Conservation (phyloP, 2,113 vertebrate genomes). For the Rattus rattus region DNA sequence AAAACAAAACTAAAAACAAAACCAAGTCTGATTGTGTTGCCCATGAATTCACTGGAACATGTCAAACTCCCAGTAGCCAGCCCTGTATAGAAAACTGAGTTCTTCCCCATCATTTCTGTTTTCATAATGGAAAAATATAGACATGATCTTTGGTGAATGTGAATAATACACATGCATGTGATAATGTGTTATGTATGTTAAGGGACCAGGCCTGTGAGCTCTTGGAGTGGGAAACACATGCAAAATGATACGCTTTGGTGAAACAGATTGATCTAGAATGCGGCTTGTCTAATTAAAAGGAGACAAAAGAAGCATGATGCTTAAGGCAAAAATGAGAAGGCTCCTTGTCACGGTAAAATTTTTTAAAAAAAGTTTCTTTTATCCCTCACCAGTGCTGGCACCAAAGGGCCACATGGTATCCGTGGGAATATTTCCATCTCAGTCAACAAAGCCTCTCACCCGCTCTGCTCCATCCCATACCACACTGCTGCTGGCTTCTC, state of each 20-base stretch:
- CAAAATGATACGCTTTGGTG: not conserved
- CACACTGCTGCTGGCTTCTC: no score
- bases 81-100: not conserved
- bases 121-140: not conserved
- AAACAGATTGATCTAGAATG: not conserved
- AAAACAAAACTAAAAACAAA: not conserved
- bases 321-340: not conserved
- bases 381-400: no score
- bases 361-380: no score
- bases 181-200: not conserved
- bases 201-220: not conserved
- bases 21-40: not conserved
- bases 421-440: no score
- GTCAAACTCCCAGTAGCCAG: not conserved
- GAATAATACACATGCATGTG: not conserved
- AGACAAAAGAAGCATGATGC: not conserved
- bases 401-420: no score
- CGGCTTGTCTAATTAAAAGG: no score
- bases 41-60: not conserved
- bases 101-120: not conserved
- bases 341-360: no score
- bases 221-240: not conserved
- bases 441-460: no score
- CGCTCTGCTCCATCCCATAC: no score
- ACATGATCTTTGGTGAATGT: not conserved